These are phyloP conservation scores for Leptinotarsa lineolata DNA, from an alignment of 1,140 invertebrate species.

Conservation along the genomic window DNA sequence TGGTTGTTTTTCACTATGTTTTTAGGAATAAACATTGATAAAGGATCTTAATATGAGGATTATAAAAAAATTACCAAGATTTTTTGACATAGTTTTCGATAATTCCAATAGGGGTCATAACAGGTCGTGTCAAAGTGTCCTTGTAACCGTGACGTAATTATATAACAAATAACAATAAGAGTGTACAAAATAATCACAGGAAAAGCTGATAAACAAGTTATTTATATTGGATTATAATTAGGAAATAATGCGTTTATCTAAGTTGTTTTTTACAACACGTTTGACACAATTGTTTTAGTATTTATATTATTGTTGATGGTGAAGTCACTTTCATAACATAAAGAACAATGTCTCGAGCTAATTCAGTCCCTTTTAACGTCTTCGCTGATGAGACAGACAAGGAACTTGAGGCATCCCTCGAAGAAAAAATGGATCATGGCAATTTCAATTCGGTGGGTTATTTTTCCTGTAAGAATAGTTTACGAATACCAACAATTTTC, in stretches of 20 bases:
- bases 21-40: no score
- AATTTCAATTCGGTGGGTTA: conserved; percentile 17
- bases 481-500: conserved; percentile 43
- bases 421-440: conserved; percentile 41
- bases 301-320: not conserved
- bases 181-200: no score
- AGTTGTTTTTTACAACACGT: not conserved
- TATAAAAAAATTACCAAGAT: no score
- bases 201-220: no score
- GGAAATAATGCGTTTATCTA: not conserved
- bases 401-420: conserved; percentile 55
- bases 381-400: conserved; percentile 60
- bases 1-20: no score
- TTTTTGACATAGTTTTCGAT: no score
- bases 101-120: no score
- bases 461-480: conserved; percentile 52
- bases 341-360: conserved; percentile 27
- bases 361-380: conserved; percentile 61
- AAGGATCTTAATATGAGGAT: no score
- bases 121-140: no score
- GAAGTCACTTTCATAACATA: conserved; percentile 23
- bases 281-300: not conserved
- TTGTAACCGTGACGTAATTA: no score
- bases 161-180: no score
- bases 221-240: no score